A percentile compares a stretch with the other conserved stretches of the same genome.
phyloP scores from a whole-genome alignment of 2,888 invertebrate genomes.

The Cremastinae sp. region DNA sequence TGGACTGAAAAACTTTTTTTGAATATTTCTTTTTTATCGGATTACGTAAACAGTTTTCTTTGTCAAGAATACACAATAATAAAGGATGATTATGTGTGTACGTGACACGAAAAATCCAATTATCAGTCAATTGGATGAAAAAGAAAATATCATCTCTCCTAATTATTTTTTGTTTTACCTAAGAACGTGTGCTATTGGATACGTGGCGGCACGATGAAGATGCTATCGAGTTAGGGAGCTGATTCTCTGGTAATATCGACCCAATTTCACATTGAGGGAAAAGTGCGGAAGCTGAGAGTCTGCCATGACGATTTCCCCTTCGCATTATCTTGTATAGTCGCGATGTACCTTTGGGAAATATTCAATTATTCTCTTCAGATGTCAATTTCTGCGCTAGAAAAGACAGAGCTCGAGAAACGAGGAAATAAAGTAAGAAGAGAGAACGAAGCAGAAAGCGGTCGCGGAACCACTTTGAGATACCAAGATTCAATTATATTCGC shows the following conservation, averaged over 20 bases:
- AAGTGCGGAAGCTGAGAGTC: slow-evolving; percentile 36
- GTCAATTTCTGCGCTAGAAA: slow-evolving; percentile 65
- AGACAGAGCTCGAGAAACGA: slow-evolving; percentile 16
- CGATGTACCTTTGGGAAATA: slow-evolving; percentile 67
- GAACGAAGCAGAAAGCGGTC: slow-evolving; percentile 42
- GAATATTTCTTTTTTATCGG: too few species aligned
- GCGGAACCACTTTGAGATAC: slow-evolving; percentile 66
- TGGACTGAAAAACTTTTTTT: not conserved
- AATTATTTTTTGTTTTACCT: slow-evolving; percentile 20
- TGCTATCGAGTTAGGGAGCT: slow-evolving; percentile 43
- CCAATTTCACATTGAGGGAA: slow-evolving; percentile 42
- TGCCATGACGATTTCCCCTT: slow-evolving; percentile 55
- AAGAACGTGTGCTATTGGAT: not conserved
- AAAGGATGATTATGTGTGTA: not conserved
- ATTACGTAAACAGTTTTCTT: too few species aligned
- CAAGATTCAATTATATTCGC: slow-evolving; percentile 67
- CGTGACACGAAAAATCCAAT: not conserved
- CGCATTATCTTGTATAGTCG: slow-evolving; percentile 56
- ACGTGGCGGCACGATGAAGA: slow-evolving; percentile 26
- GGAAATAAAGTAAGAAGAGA: slow-evolving; percentile 21
- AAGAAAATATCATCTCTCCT: slow-evolving; percentile 6
- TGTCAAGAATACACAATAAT: too few species aligned
- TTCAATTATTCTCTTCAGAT: slow-evolving; percentile 71
- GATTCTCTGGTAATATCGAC: slow-evolving; percentile 51
- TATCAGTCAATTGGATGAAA: not conserved